A percentile compares a stretch with the other conserved stretches of the same genome.
Evolutionary conservation across 2,113 vertebrate species (phyloP).

Genomic region (Nothobranchius furzeri): DNA sequence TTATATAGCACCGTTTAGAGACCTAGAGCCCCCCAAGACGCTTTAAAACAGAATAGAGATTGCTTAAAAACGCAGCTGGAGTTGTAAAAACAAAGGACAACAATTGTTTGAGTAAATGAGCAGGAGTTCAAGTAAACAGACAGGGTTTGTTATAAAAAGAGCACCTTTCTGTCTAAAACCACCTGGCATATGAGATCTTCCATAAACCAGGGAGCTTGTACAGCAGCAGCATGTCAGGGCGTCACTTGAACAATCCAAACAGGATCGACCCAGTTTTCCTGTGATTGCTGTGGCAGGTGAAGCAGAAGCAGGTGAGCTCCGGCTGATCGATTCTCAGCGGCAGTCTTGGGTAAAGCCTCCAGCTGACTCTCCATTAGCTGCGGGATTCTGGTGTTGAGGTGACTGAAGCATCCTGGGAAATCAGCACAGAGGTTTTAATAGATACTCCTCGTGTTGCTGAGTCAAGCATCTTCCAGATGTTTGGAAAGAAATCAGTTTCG

Average conservation of each 20-base stretch:
- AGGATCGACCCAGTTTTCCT: background rate
- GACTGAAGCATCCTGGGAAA: background rate
- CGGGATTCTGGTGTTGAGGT: background rate
- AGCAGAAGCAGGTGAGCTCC: background rate
- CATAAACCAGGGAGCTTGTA: no score
- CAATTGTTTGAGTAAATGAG: no score
- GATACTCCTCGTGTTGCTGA: background rate
- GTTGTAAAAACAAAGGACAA: no score
- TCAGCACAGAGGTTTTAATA: constrained; percentile 4
- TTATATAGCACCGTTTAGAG: no score
- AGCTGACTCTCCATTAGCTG: constrained; percentile 3
- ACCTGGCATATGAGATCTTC: no score
- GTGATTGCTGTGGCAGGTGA: background rate
- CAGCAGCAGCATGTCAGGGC: background rate
- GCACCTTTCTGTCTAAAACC: no score
- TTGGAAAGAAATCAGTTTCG: constrained; percentile 13
- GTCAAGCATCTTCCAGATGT: background rate
- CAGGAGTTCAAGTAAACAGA: no score
- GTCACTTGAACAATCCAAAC: constrained; percentile 14
- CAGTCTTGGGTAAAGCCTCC: background rate
- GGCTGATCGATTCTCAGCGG: background rate
- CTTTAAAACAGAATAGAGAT: no score
- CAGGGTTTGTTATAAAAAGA: no score
- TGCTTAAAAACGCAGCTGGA: no score
- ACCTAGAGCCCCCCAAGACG: no score